Evolutionary conservation across 2,797 vertebrate genomes (phyloP).

Genomic region (Platyrinchus mystaceus): DNA sequence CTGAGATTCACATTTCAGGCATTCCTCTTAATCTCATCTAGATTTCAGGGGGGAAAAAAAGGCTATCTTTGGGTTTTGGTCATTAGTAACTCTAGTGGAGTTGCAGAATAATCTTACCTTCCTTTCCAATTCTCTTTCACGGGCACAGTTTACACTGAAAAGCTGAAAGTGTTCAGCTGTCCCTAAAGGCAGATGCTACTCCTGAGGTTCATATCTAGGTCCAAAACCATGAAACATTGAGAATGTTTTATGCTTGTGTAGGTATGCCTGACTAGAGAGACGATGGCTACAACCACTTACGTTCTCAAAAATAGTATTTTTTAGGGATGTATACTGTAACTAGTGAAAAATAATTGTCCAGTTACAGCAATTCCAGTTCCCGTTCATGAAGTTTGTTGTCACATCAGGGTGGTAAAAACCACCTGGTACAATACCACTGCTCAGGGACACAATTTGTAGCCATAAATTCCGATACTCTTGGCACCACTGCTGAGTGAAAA

Average conservation of each 20-base stretch:
- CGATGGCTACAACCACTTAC: not conserved
- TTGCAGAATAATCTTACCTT: not conserved
- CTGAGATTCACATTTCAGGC: not conserved
- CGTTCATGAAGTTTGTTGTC: accelerated
- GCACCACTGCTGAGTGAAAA: not conserved
- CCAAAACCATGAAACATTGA: not conserved
- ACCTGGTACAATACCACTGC: not conserved
- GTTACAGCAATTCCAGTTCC: not conserved
- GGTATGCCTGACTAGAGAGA: not conserved
- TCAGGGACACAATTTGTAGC: not conserved
- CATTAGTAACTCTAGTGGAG: not conserved
- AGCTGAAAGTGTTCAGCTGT: not conserved
- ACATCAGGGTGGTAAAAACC: not conserved
- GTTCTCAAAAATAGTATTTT: not conserved
- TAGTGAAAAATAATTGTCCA: not conserved
- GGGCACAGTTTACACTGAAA: not conserved
- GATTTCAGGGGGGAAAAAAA: not conserved
- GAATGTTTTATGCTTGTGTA: not conserved
- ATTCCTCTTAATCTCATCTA: not conserved
- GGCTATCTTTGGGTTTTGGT: not conserved
- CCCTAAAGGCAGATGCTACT: not conserved
- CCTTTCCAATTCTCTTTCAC: not conserved
- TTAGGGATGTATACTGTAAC: not conserved
- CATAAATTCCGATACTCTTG: not conserved
- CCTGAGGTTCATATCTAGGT: not conserved